Conservation (phyloP, 92 coral and sea anemone genomes). For the Pocillopora grandis region DNA sequence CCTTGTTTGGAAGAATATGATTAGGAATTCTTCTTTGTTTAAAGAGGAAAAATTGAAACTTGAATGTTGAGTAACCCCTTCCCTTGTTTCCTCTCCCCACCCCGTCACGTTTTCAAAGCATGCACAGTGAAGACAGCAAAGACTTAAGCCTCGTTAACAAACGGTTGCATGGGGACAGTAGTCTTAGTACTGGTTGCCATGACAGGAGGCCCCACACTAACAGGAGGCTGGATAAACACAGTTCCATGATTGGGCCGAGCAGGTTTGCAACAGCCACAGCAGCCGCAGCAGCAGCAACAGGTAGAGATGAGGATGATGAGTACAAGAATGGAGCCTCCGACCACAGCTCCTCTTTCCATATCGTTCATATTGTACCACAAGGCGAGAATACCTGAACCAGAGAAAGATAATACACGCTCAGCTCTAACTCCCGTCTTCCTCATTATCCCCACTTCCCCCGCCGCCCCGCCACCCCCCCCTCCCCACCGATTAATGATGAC, state of each 20-base stretch:
- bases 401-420: neutral
- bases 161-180: constrained; percentile 45
- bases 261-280: constrained; percentile 34
- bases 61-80: too few species aligned
- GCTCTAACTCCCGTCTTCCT: too few species aligned
- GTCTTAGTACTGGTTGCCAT: constrained; percentile 44
- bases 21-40: too few species aligned
- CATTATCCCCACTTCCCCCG: too few species aligned
- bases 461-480: too few species aligned
- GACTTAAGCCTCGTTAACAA: constrained; percentile 23
- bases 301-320: constrained; percentile 12
- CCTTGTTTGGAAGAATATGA: too few species aligned
- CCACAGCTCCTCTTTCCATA: constrained; percentile 11
- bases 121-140: neutral
- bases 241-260: constrained; percentile 8
- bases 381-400: constrained; percentile 39
- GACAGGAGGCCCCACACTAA: constrained; percentile 30
- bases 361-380: constrained; percentile 43
- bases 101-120: neutral
- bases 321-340: constrained; percentile 27
- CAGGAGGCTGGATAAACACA: constrained; percentile 28
- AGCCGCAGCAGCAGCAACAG: constrained; percentile 47
- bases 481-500: too few species aligned
- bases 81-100: too few species aligned
- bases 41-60: too few species aligned